Percentiles rank a stretch among this genome's conserved stretches.
phyloP scores from a whole-genome alignment of 2,113 vertebrate species.

The Osmerus eperlanus region DNA sequence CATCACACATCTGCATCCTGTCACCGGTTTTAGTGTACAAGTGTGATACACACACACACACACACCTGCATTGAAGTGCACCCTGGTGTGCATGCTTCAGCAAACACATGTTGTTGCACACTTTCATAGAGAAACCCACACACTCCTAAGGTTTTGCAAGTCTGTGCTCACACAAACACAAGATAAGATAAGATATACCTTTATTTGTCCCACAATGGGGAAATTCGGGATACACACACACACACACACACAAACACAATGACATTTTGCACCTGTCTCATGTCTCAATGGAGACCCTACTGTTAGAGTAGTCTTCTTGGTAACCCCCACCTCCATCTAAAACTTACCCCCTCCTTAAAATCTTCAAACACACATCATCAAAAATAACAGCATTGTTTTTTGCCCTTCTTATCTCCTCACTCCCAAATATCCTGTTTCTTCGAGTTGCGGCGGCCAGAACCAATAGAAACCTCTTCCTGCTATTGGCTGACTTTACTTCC shows the following conservation, averaged over 20 bases:
- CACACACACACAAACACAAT: slow-evolving; percentile 53
- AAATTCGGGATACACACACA: slow-evolving; percentile 17
- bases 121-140: background rate
- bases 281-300: slow-evolving; percentile 63
- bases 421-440: slow-evolving; percentile 98
- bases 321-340: slow-evolving; percentile 15
- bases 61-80: background rate
- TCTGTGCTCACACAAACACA: background rate
- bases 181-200: background rate
- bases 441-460: slow-evolving; percentile 81
- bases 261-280: slow-evolving; percentile 61
- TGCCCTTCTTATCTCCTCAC: slow-evolving; percentile 86
- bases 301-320: slow-evolving; percentile 42
- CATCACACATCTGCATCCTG: slow-evolving; percentile 80
- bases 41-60: background rate
- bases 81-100: too few relatives aligned
- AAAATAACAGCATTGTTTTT: slow-evolving; percentile 96
- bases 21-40: slow-evolving; percentile 44
- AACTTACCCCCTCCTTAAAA: slow-evolving; percentile 41
- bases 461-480: slow-evolving; percentile 95
- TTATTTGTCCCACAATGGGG: too few relatives aligned
- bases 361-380: slow-evolving; percentile 78
- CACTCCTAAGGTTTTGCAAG: background rate
- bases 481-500: slow-evolving; percentile 94
- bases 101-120: background rate